Evolutionary conservation across 1,140 invertebrate genomes (phyloP), one percentile per base, ranked within the genome.

Genomic region (Heliconius hermathena): DNA sequence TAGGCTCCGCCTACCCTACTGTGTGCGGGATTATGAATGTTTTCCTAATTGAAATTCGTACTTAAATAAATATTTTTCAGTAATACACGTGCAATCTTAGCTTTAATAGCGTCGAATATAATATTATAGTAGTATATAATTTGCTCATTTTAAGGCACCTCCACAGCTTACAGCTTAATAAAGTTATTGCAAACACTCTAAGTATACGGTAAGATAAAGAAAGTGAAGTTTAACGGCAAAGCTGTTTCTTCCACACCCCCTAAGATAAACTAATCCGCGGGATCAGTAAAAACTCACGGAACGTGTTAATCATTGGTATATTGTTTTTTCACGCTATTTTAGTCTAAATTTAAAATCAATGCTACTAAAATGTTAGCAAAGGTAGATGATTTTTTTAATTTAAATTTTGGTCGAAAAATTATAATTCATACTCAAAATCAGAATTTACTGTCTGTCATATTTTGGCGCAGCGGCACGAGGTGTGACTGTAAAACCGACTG

Each of bases 221-320:
- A 66, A 66, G 60, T 66, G 22, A 66, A 66, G 6, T 66, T 66
- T 66, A 22, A 29, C 9, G 3, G 11, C 22, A 26, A 26, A 26
- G 60, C 60, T 66, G 60, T 22, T 76, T 76, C 76, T 80, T 73
- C 38, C 9, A 41, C 74, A 66, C 74, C 71, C 52, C 38, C 16
- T 52, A 66, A 76, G 79, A 80, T 80, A 80, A 54, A 75, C 71
- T 80, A 73, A 80, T 80, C 79, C 74, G 9, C 20, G 41, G 74
- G 71, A 73, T 80, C 38, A 72, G 36, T 29, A 18, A 22, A 75
- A 18, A 41, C 26, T 54, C 79, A 80, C 79, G 78, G 11, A 71
- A 66, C 70, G 70, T 74, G 29, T 73, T 80, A 79, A 80, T 20
- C 54, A 41, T 41, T 29, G 70, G 8, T 20, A 71, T 22, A 70